phyloP scores from a whole-genome alignment of 92 coral and sea anemone genomes.

The Galaxea fascicularis region DNA sequence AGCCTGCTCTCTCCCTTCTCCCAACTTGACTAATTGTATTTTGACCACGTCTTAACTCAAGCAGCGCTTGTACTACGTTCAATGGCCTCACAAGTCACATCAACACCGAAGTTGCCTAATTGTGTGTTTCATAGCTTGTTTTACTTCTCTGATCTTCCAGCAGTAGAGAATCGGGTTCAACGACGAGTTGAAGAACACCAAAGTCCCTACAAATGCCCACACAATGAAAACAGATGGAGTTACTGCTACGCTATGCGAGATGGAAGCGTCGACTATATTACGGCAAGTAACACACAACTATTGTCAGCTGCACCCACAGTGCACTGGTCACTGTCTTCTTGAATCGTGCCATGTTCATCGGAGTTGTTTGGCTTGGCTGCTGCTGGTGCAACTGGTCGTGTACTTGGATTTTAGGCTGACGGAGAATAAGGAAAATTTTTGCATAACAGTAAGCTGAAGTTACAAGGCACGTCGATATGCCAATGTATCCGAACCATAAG shows the following conservation, averaged over 20 bases:
- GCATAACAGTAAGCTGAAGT: neutral
- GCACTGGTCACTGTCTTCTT: slow-evolving; percentile 33
- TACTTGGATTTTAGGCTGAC: neutral
- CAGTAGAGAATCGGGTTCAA: slow-evolving; percentile 44
- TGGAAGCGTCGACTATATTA: neutral
- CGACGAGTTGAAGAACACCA: slow-evolving; percentile 26
- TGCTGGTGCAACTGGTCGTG: neutral
- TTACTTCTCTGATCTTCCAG: slow-evolving; percentile 20
- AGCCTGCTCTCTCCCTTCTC: too few species aligned
- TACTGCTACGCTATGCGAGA: neutral
- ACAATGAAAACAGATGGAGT: neutral
- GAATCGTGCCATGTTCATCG: slow-evolving; percentile 34
- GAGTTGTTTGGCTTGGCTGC: neutral
- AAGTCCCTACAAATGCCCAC: neutral
- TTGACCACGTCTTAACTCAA: too few species aligned
- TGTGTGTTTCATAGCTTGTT: slow-evolving; percentile 5
- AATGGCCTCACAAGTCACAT: neutral
- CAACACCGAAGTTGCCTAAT: neutral
- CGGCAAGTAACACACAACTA: slow-evolving; percentile 28
- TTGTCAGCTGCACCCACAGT: slow-evolving; percentile 20
- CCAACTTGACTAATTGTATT: too few species aligned
- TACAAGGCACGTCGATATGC: neutral
- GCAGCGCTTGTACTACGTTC: too few species aligned
- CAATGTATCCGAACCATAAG: neutral
- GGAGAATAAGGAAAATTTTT: neutral